phyloP scores from a whole-genome alignment of 1,140 invertebrate species.

The Lepidotrigona ventralis region DNA sequence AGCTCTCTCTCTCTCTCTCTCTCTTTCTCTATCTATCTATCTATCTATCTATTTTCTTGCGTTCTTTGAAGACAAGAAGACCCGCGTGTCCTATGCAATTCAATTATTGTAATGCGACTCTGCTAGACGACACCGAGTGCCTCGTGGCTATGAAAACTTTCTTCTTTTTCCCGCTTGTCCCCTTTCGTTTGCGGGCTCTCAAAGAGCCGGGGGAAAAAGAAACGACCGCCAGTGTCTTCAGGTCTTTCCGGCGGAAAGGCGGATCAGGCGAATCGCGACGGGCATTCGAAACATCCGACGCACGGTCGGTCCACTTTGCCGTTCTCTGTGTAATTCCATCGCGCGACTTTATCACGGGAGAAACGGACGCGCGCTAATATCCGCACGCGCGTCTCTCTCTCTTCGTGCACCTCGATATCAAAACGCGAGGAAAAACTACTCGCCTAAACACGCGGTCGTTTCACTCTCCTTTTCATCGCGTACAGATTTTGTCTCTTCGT shows the following conservation, averaged over 20 bases:
- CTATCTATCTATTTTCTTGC: constrained; percentile 65
- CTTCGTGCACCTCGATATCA: neutral
- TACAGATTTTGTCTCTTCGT: too few species aligned
- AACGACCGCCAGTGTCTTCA: neutral
- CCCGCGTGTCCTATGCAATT: constrained; percentile 74
- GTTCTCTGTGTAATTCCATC: neutral
- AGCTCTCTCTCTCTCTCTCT: constrained; percentile 39
- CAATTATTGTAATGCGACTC: constrained; percentile 74
- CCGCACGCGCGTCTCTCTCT: neutral
- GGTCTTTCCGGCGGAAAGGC: neutral
- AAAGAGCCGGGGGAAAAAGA: neutral
- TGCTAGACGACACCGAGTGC: constrained; percentile 48
- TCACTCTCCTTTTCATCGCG: constrained; percentile 12
- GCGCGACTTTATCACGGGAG: neutral
- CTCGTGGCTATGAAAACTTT: constrained; percentile 48
- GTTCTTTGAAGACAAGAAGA: constrained; percentile 73
- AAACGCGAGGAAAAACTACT: neutral
- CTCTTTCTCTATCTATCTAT: constrained; percentile 13
- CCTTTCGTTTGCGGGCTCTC: neutral
- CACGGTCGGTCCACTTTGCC: too few species aligned
- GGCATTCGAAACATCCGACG: neutral
- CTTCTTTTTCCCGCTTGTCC: neutral
- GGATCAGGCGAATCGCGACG: neutral
- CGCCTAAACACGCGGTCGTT: neutral
- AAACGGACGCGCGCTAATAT: neutral